phyloP scores from a whole-genome alignment of 2,888 invertebrate genomes.

The Caenorhabditis becei region DNA sequence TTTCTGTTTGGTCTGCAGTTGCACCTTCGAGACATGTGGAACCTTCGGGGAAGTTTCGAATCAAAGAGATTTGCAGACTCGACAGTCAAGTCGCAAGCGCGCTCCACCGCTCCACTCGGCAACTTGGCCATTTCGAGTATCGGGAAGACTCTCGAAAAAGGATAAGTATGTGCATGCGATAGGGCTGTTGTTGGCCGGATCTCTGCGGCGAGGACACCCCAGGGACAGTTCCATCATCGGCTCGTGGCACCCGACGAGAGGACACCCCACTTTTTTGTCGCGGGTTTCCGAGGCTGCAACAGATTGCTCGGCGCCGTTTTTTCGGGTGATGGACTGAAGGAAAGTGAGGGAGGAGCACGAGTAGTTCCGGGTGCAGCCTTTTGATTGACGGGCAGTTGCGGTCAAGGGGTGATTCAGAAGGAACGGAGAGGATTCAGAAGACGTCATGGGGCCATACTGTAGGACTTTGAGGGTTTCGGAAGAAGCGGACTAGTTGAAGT shows the following conservation, averaged over 20 bases:
- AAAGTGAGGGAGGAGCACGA: constrained; percentile 3
- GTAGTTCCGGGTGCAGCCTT: constrained; percentile 45
- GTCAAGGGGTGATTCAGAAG: not conserved
- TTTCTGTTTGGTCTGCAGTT: too few species aligned
- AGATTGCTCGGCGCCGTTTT: constrained; percentile 1
- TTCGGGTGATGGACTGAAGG: not conserved
- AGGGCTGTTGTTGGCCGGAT: not conserved
- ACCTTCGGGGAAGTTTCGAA: too few species aligned
- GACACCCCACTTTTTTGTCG: constrained; percentile 25
- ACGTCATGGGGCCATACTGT: too few species aligned
- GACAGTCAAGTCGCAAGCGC: too few species aligned
- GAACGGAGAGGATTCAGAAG: too few species aligned
- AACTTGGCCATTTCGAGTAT: too few species aligned
- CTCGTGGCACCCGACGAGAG: constrained; percentile 27
- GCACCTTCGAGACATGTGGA: too few species aligned
- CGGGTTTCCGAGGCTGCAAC: not conserved
- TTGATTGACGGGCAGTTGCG: constrained; percentile 31
- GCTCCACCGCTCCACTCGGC: too few species aligned
- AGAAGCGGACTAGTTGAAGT: not conserved
- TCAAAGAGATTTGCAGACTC: too few species aligned
- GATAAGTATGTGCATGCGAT: constrained; percentile 21
- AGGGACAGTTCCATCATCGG: constrained; percentile 58
- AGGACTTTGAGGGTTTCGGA: not conserved
- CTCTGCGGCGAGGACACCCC: constrained; percentile 38
- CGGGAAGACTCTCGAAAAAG: not conserved